Evolutionary conservation across 2,888 invertebrate genomes (phyloP), one percentile per base, ranked within the genome.

Genomic region (Ariolimax columbianus): DNA sequence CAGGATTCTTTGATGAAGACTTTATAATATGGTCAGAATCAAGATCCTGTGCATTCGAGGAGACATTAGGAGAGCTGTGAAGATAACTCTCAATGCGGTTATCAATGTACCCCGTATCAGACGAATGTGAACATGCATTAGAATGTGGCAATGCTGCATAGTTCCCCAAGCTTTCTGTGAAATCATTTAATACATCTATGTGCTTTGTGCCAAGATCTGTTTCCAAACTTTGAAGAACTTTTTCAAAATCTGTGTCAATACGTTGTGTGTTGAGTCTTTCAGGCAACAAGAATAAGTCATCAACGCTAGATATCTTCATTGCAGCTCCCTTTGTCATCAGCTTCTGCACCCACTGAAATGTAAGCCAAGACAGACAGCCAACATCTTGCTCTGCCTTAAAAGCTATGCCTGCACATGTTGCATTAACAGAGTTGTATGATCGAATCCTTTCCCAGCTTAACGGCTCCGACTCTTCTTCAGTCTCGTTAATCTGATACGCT

Each of bases 341-440:
- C 2, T 97, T 97, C 88, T 96, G 96, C 0, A 98, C 97, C 98
- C 98, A 98, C 87, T 96, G 95, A 93, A 98, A 97, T 40, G 96
- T 94, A n/a, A 98, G 95, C 92, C 96, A 96, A 0, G 97, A 97
- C 2, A 96, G 91, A 92, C 95, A 95, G 82, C 96, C 95, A 26
- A 95, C 95, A 87, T 96, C 96, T 94, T 97, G 97, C 96, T 97
- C 97, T 30, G 92, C 93, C 26, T 88, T 87, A 87, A 84, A 33
- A 81, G 83, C 14, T 72, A 80, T 38, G 70, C 30, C 51, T 68
- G 55, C 72, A 66, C 36, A 17, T 17, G 59, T 30, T 51, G n/a
- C 19, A 38, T 30, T 70, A 30, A 86, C 81, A 55, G 86, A 43
- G n/a, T 86, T 86, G 78, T 89, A 89, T 4, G 85, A 85, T 11